phyloP scores from a whole-genome alignment of 1,140 invertebrate genomes.

The Homarus americanus region DNA sequence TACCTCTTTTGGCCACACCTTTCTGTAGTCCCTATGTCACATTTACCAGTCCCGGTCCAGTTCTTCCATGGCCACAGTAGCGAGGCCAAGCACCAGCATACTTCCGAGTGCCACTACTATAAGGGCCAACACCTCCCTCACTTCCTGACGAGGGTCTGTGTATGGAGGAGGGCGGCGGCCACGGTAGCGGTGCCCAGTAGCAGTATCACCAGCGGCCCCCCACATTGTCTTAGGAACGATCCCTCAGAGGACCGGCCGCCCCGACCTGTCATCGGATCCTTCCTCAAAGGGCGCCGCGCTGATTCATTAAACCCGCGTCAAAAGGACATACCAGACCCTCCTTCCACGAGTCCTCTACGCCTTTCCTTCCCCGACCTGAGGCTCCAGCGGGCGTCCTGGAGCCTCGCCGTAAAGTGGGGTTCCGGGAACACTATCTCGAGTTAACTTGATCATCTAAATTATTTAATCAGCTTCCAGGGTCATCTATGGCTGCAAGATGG shows the following conservation, averaged over 20 bases:
- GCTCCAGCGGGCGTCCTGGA: constrained; percentile 3
- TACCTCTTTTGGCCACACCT: too few species aligned
- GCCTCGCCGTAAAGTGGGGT: constrained; percentile 5
- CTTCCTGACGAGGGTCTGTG: neutral
- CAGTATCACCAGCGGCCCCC: constrained; percentile 55
- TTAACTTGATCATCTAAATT: neutral
- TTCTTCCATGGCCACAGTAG: too few species aligned
- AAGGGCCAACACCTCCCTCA: neutral
- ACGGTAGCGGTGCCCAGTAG: constrained; percentile 43
- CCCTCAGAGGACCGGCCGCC: constrained; percentile 33
- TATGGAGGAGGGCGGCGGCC: neutral
- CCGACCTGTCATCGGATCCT: constrained; percentile 44
- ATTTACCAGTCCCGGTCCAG: too few species aligned
- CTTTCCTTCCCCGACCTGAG: constrained; percentile 7
- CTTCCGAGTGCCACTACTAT: neutral
- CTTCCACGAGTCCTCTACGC: neutral
- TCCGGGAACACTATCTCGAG: neutral
- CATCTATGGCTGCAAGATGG: neutral
- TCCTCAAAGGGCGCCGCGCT: constrained; percentile 55
- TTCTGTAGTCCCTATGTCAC: too few species aligned
- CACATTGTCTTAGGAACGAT: constrained; percentile 65
- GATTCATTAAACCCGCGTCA: constrained; percentile 58
- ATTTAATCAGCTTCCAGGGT: neutral
- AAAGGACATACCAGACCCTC: constrained; percentile 19
- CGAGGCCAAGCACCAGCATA: too few species aligned